Percentiles rank a stretch among this genome's conserved stretches.
phyloP scores from a whole-genome alignment of 2,113 vertebrate genomes.

The Erpornis zantholeuca region DNA sequence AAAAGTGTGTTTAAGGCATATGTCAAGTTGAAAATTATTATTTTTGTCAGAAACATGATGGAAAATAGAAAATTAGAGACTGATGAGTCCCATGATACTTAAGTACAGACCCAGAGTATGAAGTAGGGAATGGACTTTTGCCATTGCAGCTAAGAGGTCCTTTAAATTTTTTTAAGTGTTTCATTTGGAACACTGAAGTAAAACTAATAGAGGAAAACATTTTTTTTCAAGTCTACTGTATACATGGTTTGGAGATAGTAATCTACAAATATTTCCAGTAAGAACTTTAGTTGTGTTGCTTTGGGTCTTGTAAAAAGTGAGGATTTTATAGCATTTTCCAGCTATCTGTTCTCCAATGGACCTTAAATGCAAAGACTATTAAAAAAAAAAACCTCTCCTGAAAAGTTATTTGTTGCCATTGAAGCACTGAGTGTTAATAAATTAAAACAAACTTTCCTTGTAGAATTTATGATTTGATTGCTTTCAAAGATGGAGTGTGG shows the following conservation, averaged over 20 bases:
- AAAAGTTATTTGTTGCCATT: background rate
- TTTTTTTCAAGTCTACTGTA: background rate
- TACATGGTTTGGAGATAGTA: background rate
- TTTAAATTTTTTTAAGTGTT: background rate
- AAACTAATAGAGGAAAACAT: background rate
- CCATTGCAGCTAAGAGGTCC: background rate
- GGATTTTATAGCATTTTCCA: background rate
- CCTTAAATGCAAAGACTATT: background rate
- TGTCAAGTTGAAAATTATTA: background rate
- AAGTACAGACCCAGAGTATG: background rate
- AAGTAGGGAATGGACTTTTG: background rate
- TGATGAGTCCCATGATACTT: background rate
- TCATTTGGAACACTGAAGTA: background rate
- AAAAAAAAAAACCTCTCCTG: background rate
- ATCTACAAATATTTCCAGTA: slow-evolving; percentile 3
- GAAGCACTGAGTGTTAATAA: background rate
- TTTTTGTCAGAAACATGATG: background rate
- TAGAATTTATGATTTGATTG: background rate
- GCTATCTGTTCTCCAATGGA: background rate
- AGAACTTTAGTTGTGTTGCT: background rate
- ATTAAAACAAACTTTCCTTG: background rate
- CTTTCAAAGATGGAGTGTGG: background rate
- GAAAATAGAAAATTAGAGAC: background rate
- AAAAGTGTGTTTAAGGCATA: background rate
- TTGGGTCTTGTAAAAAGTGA: background rate